These are phyloP conservation scores for Xiphophorus birchmanni DNA, from an alignment of 2,797 vertebrate species.

Conservation along the genomic window DNA sequence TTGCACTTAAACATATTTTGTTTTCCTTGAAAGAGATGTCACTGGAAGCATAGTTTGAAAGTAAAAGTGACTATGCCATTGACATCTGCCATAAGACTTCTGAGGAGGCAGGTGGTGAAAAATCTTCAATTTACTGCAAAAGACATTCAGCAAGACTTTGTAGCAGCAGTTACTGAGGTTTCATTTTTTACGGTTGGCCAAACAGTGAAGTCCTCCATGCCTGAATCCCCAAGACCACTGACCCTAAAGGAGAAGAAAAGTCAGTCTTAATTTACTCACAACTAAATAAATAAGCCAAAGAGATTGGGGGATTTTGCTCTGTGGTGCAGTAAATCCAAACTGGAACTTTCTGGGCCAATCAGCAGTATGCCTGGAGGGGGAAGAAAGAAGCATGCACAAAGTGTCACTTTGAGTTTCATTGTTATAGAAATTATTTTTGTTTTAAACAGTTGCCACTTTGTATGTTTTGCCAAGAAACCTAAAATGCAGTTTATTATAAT, in stretches of 20 bases:
- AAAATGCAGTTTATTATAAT: background rate
- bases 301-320: background rate
- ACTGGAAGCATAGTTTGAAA: background rate
- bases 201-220: background rate
- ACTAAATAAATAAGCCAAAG: background rate
- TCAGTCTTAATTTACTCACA: background rate
- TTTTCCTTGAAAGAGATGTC: background rate
- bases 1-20: background rate
- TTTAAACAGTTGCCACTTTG: background rate
- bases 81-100: background rate
- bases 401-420: background rate
- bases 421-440: background rate
- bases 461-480: background rate
- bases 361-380: background rate
- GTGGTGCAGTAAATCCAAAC: background rate
- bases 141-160: background rate
- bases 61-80: background rate
- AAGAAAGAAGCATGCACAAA: background rate
- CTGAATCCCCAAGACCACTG: background rate
- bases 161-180: background rate
- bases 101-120: background rate
- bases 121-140: background rate
- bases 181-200: background rate
- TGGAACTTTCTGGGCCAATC: background rate
- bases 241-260: background rate